Conservation (phyloP, 2,888 invertebrate genomes). For the Drosophila eohydei region DNA sequence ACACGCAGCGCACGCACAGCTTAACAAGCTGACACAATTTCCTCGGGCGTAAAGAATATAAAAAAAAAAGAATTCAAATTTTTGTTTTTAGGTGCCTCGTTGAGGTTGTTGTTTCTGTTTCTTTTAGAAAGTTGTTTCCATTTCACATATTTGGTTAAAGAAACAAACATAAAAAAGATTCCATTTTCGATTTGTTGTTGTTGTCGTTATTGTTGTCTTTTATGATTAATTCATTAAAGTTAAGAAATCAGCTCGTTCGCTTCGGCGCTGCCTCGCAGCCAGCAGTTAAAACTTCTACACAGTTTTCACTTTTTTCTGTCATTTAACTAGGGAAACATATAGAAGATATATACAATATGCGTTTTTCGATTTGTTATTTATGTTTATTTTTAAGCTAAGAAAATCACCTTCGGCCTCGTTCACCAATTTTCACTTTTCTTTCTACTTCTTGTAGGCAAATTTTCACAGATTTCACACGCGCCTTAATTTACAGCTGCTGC, state of each 20-base stretch:
- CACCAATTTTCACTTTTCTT: constrained; percentile 71
- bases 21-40: constrained; percentile 79
- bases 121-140: constrained; percentile 78
- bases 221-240: constrained; percentile 66
- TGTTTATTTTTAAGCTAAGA: constrained; percentile 2
- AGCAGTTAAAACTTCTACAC: background rate
- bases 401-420: constrained; percentile 32
- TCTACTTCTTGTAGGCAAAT: constrained; percentile 49
- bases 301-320: constrained; percentile 2
- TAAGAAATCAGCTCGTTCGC: constrained; percentile 65
- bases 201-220: constrained; percentile 8
- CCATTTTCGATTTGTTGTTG: constrained; percentile 63
- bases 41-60: constrained; percentile 76
- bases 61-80: constrained; percentile 72
- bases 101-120: constrained; percentile 52
- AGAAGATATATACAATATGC: background rate
- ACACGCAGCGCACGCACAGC: constrained; percentile 39
- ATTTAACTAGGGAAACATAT: background rate
- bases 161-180: constrained; percentile 60
- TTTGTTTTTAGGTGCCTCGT: constrained; percentile 25
- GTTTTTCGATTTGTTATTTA: too few species aligned
- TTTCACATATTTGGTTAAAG: constrained; percentile 75
- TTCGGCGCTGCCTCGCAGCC: background rate
- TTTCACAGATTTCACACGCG: constrained; percentile 74
- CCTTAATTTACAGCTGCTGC: constrained; percentile 49